phyloP scores from a whole-genome alignment of 2,888 invertebrate species.

The Cyclophora punctaria region DNA sequence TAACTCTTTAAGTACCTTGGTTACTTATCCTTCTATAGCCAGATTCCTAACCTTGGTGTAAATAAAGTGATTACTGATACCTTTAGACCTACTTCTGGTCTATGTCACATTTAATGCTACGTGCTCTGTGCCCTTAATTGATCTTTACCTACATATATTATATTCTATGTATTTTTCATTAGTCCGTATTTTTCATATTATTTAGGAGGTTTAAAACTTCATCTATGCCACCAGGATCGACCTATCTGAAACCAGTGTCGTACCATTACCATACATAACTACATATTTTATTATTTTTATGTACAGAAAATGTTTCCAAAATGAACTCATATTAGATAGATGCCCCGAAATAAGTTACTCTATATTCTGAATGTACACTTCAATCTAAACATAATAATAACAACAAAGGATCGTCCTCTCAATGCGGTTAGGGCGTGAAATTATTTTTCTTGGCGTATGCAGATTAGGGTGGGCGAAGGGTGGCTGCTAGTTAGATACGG shows the following conservation, averaged over 20 bases:
- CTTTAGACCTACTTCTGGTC: not conserved
- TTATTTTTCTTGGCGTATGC: conserved; percentile 72
- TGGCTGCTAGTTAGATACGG: conserved; percentile 60
- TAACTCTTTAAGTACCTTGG: too few relatives aligned
- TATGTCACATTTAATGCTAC: not conserved
- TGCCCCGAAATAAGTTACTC: not conserved
- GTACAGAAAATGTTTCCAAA: too few relatives aligned
- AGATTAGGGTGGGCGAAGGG: conserved; percentile 54
- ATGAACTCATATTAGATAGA: not conserved
- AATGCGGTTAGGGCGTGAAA: conserved; percentile 66
- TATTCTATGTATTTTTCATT: too few relatives aligned
- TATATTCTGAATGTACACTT: not conserved
- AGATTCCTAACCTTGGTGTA: not conserved
- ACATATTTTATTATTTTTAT: too few relatives aligned
- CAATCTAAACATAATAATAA: conserved; percentile 25
- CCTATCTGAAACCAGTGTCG: too few relatives aligned
- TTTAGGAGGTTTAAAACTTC: too few relatives aligned
- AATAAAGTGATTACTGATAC: not conserved
- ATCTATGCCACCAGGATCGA: not conserved
- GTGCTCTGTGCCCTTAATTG: not conserved
- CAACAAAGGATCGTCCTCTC: conserved; percentile 48
- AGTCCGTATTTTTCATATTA: too few relatives aligned
- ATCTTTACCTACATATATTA: too few relatives aligned
- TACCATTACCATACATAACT: too few relatives aligned
- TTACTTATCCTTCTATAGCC: too few relatives aligned